Evolutionary conservation across 1,140 invertebrate species (phyloP).

Genomic region (Heterodera carotae): DNA sequence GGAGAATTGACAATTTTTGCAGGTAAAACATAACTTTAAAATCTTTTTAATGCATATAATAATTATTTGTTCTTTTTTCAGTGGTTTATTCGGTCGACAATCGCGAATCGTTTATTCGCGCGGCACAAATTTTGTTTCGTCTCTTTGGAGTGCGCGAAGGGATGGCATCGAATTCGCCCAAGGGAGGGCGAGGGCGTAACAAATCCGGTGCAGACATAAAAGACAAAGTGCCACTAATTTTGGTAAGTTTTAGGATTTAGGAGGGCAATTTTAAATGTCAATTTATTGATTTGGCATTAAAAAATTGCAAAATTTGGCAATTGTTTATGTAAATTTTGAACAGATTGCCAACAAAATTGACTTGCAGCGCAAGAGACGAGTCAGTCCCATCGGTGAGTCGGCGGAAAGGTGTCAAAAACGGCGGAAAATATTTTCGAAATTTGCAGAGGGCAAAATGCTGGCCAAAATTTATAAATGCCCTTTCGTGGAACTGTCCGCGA

Average conservation of each 20-base stretch:
- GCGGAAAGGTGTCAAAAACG: slow-evolving; percentile 30
- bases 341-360: slow-evolving; percentile 56
- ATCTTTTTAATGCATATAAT: not conserved
- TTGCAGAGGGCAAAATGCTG: slow-evolving; percentile 60
- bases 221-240: slow-evolving; percentile 41
- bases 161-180: not conserved
- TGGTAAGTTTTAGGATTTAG: slow-evolving; percentile 23
- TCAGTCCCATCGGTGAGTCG: slow-evolving; percentile 49
- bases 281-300: too few species aligned
- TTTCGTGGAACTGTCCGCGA: slow-evolving; percentile 51
- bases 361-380: slow-evolving; percentile 52
- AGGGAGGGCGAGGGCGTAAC: slow-evolving; percentile 14
- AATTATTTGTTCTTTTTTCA: slow-evolving; percentile 34
- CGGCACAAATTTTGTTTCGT: slow-evolving; percentile 55
- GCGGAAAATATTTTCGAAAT: slow-evolving; percentile 3
- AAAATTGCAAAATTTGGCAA: too few species aligned
- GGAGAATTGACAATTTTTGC: slow-evolving; percentile 33
- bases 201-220: not conserved
- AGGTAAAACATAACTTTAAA: slow-evolving; percentile 13
- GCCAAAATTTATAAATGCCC: slow-evolving; percentile 58
- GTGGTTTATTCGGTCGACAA: slow-evolving; percentile 54
- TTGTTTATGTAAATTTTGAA: too few species aligned
- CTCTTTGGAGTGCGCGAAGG: slow-evolving; percentile 36
- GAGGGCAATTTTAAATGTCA: too few species aligned
- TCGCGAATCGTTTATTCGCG: slow-evolving; percentile 55